These are phyloP conservation scores for Takifugu ocellatus DNA, from an alignment of 2,797 vertebrate species.

Conservation along the genomic window DNA sequence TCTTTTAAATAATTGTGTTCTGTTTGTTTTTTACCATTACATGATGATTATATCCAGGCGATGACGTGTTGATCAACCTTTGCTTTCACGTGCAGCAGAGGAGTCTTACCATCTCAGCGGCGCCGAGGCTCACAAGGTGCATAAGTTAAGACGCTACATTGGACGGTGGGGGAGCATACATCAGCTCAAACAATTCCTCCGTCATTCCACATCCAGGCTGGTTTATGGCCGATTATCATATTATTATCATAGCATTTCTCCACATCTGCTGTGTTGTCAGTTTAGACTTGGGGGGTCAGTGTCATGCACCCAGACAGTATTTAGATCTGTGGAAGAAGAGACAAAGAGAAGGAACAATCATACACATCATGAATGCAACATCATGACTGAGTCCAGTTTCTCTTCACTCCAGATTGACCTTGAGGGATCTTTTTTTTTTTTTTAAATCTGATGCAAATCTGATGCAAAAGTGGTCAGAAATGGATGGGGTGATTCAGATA, in stretches of 20 bases:
- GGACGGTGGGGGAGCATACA: conserved; percentile 51
- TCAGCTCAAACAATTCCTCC: conserved; percentile 64
- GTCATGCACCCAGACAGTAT: conserved; percentile 18
- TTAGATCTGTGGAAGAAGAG: not conserved
- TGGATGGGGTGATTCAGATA: not conserved
- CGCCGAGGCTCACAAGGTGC: conserved; percentile 49
- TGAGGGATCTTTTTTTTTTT: not conserved
- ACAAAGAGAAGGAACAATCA: conserved; percentile 1
- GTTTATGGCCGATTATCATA: conserved; percentile 70
- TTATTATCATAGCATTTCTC: conserved; percentile 58
- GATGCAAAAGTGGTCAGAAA: not conserved
- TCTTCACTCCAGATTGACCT: not conserved
- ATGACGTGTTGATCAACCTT: conserved; percentile 18
- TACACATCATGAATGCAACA: not conserved
- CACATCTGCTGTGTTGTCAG: conserved; percentile 39
- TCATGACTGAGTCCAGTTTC: conserved; percentile 19
- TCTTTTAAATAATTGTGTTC: not conserved
- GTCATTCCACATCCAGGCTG: conserved; percentile 54
- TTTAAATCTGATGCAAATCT: not conserved
- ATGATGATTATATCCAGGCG: not conserved
- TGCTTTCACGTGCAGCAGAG: conserved; percentile 17
- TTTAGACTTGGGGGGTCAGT: conserved; percentile 47
- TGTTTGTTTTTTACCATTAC: too few relatives aligned
- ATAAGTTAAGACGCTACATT: conserved; percentile 38
- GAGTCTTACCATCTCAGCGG: conserved; percentile 28